Percentiles rank a stretch among this genome's conserved stretches.
phyloP scores from a whole-genome alignment of 23 tunicate genomes.

The Halocynthia aurantium region DNA sequence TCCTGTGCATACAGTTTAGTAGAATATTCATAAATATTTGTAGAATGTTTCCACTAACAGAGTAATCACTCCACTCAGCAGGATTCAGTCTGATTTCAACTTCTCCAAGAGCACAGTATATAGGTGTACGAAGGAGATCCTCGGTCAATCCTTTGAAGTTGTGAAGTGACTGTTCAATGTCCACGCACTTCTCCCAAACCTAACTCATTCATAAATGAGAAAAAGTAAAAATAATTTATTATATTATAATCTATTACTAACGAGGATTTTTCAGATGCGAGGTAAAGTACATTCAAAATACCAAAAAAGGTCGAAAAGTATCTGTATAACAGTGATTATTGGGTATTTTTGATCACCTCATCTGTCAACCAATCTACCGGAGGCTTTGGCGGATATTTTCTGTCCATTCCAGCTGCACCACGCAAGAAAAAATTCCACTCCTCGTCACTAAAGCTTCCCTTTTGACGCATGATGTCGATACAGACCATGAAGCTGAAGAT shows the following conservation, averaged over 20 bases:
- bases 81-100: constrained; percentile 84
- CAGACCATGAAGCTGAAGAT: constrained; percentile 98
- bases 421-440: constrained; percentile 86
- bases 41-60: constrained; percentile 36
- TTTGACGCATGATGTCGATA: constrained; percentile 69
- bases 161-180: constrained; percentile 51
- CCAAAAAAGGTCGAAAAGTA: too few species aligned
- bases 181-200: constrained; percentile 78
- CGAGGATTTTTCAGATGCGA: neutral
- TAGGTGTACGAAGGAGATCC: constrained; percentile 75
- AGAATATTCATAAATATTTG: neutral
- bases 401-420: constrained; percentile 77
- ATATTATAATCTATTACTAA: neutral
- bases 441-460: constrained; percentile 28
- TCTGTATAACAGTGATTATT: too few species aligned
- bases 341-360: constrained; percentile 28
- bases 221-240: neutral
- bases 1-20: neutral
- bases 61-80: constrained; percentile 45
- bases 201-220: neutral
- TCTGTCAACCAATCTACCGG: constrained; percentile 70
- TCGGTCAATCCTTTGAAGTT: constrained; percentile 66
- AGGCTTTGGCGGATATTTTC: constrained; percentile 70
- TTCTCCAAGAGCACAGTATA: constrained; percentile 85
- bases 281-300: neutral